phyloP scores from a whole-genome alignment of 2,797 vertebrate species.

The Coranthus polyacanthus region DNA sequence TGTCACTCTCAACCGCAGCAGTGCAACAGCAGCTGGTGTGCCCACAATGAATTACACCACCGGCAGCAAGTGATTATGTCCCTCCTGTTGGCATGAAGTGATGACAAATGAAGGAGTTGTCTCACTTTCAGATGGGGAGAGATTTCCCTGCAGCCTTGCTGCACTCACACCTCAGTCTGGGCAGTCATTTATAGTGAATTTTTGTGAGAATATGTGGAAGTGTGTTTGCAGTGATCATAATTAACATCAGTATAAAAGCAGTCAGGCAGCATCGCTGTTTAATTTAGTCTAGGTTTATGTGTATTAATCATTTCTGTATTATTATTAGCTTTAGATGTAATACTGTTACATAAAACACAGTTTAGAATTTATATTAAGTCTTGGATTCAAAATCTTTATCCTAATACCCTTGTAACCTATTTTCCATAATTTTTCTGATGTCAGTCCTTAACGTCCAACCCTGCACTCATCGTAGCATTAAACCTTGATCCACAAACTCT shows the following conservation, averaged over 20 bases:
- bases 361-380: neutral
- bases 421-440: neutral
- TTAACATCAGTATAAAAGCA: conserved; percentile 3
- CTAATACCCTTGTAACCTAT: neutral
- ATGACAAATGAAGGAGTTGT: conserved; percentile 72
- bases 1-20: conserved; percentile 45
- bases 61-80: conserved; percentile 72
- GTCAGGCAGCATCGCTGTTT: too few relatives aligned
- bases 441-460: conserved; percentile 24
- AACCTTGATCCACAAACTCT: conserved; percentile 51
- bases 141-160: conserved; percentile 56
- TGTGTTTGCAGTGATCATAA: neutral
- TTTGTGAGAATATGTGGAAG: neutral
- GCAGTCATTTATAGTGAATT: conserved; percentile 22
- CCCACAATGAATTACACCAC: conserved; percentile 70
- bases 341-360: neutral
- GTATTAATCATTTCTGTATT: neutral
- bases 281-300: neutral
- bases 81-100: conserved; percentile 66
- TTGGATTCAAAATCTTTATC: conserved; percentile 4
- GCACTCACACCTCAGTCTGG: conserved; percentile 42
- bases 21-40: conserved; percentile 65
- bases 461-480: conserved; percentile 39
- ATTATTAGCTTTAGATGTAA: too few relatives aligned
- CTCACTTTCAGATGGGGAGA: conserved; percentile 46